Evolutionary conservation across 2,797 vertebrate species (phyloP).

Genomic region (Aulostomus chinensis): DNA sequence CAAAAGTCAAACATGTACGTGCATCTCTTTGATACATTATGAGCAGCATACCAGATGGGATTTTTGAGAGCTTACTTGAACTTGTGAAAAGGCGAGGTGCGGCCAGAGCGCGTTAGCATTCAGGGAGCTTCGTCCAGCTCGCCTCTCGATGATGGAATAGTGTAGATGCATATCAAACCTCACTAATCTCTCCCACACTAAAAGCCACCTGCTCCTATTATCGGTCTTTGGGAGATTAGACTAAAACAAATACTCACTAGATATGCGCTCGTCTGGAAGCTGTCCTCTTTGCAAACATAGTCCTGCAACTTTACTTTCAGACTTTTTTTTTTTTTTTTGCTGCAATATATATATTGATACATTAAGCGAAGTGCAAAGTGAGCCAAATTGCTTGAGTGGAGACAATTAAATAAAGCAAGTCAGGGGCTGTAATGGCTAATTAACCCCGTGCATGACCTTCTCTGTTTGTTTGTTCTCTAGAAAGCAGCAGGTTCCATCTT

Average conservation of each 20-base stretch:
- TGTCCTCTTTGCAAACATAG: too few relatives aligned
- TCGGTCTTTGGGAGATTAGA: slow-evolving; percentile 30
- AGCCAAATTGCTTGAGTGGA: too few relatives aligned
- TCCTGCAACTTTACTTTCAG: too few relatives aligned
- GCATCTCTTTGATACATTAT: slow-evolving; percentile 42
- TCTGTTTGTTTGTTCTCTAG: not conserved
- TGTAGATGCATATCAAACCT: slow-evolving; percentile 48
- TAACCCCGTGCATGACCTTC: not conserved
- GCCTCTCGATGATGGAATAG: slow-evolving; percentile 28
- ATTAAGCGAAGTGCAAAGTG: too few relatives aligned
- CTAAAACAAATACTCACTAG: slow-evolving; percentile 6
- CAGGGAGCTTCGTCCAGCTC: slow-evolving; percentile 22
- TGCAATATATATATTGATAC: too few relatives aligned
- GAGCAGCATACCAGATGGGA: slow-evolving; percentile 5
- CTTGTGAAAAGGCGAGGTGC: not conserved
- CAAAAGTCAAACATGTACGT: slow-evolving; percentile 50
- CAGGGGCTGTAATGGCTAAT: too few relatives aligned
- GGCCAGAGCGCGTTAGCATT: slow-evolving; percentile 40
- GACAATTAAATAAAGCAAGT: too few relatives aligned
- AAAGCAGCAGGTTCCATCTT: not conserved
- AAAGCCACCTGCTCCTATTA: slow-evolving; percentile 23
- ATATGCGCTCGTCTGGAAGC: too few relatives aligned
- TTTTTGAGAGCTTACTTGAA: slow-evolving; percentile 32
- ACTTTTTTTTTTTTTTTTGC: too few relatives aligned
- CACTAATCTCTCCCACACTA: slow-evolving; percentile 38